Evolutionary conservation across 2,797 vertebrate species (phyloP), one percentile per base, ranked within the genome.

Genomic region (Mustela erminea): DNA sequence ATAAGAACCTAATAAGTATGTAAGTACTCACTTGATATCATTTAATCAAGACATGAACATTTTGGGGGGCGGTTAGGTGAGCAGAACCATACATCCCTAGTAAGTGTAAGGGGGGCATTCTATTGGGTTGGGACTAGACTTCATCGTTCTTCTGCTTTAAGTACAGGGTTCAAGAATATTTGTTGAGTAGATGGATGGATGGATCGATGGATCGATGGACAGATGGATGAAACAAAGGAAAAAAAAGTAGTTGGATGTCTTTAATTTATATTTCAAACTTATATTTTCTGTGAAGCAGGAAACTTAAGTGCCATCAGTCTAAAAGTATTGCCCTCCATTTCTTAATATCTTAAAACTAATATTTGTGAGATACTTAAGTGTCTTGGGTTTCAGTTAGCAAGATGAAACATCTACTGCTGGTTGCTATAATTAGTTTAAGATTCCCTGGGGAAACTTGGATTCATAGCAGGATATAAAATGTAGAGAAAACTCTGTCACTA

Each of bases 261-360:
- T 78, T 77, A 91, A 96, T 64, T n/a, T 72, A 38, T 70, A n/a
- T 75, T 70, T 70, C 56, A 91, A 56, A 91, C 54, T 43, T 27
- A 11, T 35, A 80, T 75, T 87, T 98, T 92, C 80, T 60, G 74
- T 77, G 68, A 95, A 81, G 35, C 46, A 82, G 38, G 32, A 86
- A 64, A 94, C 93, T 58, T 64, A 66, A 2, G 74, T 72, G 17
- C 21, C 88, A 70, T 66, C 32, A 49, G 29, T 68, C 77, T 95
- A 95, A 89, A 80, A 54, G 18, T 83, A 62, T 41, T 78, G 70
- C 29, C 18, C 54, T 77, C 46, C 93, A 81, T 32, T 97, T 93
- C 91, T 91, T 92, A 92, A 92, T 96, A 75, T 62, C 38, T 94
- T 68, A 87, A 96, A 89, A 43, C 66, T 66, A 93, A 92, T 93